A percentile compares a stretch with the other conserved stretches of the same genome.
Conservation (phyloP, 1,140 invertebrate genomes). For the Zaprionus africanus region DNA sequence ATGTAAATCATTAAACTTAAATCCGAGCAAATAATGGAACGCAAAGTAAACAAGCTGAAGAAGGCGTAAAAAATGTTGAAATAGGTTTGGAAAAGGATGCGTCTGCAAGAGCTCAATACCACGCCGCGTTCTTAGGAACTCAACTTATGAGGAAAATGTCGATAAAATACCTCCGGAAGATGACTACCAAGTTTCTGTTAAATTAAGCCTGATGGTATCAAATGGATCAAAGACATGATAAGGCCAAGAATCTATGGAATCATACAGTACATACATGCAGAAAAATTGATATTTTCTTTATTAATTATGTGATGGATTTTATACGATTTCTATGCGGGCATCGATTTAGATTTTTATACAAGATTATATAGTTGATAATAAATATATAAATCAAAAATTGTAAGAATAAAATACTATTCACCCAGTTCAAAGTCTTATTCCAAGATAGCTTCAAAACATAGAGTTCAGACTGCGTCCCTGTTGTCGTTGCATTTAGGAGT, state of each 20-base stretch:
- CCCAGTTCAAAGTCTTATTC: too few species aligned
- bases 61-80: constrained; percentile 45
- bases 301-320: too few species aligned
- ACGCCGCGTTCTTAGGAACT: constrained; percentile 50
- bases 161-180: background rate
- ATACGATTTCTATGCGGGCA: too few species aligned
- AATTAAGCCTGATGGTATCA: constrained; percentile 69
- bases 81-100: constrained; percentile 23
- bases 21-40: constrained; percentile 11
- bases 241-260: background rate
- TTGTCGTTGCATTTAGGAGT: too few species aligned
- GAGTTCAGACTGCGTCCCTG: too few species aligned
- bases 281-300: too few species aligned
- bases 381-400: background rate
- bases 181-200: too few species aligned
- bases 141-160: background rate
- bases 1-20: too few species aligned
- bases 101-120: constrained; percentile 47
- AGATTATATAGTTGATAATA: background rate
- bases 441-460: too few species aligned
- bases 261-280: too few species aligned
- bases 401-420: too few species aligned
- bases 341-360: too few species aligned
- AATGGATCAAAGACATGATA: constrained; percentile 52
- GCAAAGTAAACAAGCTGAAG: constrained; percentile 69